Conservation (phyloP, 2,113 vertebrate genomes). For the Myiozetetes cayanensis region DNA sequence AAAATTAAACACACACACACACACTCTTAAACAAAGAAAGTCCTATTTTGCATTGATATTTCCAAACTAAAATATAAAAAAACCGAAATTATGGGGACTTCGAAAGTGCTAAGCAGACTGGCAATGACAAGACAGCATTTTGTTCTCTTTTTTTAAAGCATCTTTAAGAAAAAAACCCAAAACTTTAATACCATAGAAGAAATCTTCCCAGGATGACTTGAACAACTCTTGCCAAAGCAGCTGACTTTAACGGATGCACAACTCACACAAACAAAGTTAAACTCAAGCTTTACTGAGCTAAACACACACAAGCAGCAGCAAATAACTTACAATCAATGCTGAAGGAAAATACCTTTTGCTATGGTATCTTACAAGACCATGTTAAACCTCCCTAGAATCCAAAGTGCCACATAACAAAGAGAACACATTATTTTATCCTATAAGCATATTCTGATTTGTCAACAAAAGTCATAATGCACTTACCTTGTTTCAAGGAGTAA, state of each 20-base stretch:
- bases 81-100: not conserved
- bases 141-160: not conserved
- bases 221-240: not conserved
- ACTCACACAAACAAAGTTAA: not conserved
- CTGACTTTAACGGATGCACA: not conserved
- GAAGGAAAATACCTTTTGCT: not conserved
- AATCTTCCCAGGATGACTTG: not conserved
- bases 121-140: not conserved
- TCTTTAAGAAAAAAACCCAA: not conserved
- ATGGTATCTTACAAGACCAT: not conserved
- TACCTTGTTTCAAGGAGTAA: constrained; percentile 94
- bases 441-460: not conserved
- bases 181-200: not conserved
- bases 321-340: rapidly evolving
- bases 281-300: not conserved
- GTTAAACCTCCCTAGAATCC: not conserved
- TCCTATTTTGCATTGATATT: not conserved
- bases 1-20: not conserved
- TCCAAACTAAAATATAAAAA: not conserved
- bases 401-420: not conserved
- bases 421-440: not conserved
- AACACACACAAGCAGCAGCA: rapidly evolving
- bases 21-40: not conserved
- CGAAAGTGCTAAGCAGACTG: not conserved
- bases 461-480: not conserved